A percentile compares a stretch with the other conserved stretches of the same genome.
Evolutionary conservation across 2,113 vertebrate species (phyloP).

Genomic region (Catharus fuscescens): DNA sequence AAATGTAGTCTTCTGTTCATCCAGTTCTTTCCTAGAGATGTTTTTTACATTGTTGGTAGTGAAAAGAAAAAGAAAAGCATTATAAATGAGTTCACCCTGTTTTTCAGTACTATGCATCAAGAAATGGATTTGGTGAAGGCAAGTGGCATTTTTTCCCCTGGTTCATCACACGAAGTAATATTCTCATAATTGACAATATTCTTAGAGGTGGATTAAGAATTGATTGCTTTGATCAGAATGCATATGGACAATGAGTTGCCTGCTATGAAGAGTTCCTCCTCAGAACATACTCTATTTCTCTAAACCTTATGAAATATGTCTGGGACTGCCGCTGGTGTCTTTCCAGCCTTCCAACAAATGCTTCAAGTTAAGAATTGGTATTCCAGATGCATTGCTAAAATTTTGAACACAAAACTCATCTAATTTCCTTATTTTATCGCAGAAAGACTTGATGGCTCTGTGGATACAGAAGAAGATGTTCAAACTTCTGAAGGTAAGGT

Average conservation of each 20-base stretch:
- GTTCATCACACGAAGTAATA: not conserved
- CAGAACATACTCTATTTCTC: not conserved
- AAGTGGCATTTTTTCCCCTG: not conserved
- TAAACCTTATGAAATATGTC: not conserved
- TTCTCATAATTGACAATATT: not conserved
- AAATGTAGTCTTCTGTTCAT: conserved; percentile 65
- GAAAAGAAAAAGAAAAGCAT: not conserved
- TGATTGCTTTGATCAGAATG: not conserved
- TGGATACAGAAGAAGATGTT: not conserved
- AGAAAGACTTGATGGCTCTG: not conserved
- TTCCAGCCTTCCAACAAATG: not conserved
- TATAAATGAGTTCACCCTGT: not conserved
- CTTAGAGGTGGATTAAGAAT: not conserved
- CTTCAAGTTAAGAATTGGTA: not conserved
- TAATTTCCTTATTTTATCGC: not conserved
- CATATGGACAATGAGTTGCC: not conserved
- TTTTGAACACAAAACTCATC: not conserved
- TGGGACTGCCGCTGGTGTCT: not conserved
- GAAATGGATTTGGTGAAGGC: not conserved
- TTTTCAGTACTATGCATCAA: not conserved
- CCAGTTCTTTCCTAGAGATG: conserved; percentile 75
- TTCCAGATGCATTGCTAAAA: not conserved
- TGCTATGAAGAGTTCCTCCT: not conserved
- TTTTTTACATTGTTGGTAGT: not conserved
- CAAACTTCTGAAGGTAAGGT: not conserved